Evolutionary conservation across 2,113 vertebrate species (phyloP), one percentile per base, ranked within the genome.

Genomic region (Actinemys pallida): DNA sequence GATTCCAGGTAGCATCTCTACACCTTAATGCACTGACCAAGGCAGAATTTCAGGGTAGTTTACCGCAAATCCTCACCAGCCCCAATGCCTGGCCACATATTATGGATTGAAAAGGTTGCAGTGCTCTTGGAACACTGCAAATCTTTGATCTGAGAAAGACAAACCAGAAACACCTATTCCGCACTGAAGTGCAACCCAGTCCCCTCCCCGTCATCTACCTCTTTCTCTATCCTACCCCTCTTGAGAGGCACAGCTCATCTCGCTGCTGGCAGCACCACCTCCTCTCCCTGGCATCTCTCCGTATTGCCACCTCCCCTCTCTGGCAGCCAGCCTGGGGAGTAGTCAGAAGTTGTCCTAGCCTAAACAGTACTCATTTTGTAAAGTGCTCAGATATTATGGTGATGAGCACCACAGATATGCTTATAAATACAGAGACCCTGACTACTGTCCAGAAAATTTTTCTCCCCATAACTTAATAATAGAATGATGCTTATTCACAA

Each of bases 161-260:
- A 92, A 94, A 93, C 31, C 62, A 84, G 45, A 5, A 87, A 75
- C 45, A 90, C 9, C 19, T 72, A 4, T 5, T 89, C 35, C 39
- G 86, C 78, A 10, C 8, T 47, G 22, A n/a, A 79, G 85, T n/a
- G 39, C 92, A 57, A 35, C 75, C 29, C 39, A 47, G 24, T 79
- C 88, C 81, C 16, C 17, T 96, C 53, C 91, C 83, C 62, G 84
- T 88, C 42, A 93, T 86, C 54, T 75, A 84, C 86, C 65, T 47
- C 90, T 86, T 42, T 81, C 69, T 52, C 84, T 83, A 62, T 52
- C 45, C 88, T 45, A 91, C 84, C 62, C 42, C 89, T 81, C 65
- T 39, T 17, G n/a, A 3, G 19, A 72, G 89, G 54, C 92, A 24
- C 49, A 96, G 57, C 75, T 90, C 45, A 4, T 52, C 88, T 78